These are phyloP conservation scores for Corythornis vintsioides DNA, from an alignment of 2,113 vertebrate species.

Conservation along the genomic window DNA sequence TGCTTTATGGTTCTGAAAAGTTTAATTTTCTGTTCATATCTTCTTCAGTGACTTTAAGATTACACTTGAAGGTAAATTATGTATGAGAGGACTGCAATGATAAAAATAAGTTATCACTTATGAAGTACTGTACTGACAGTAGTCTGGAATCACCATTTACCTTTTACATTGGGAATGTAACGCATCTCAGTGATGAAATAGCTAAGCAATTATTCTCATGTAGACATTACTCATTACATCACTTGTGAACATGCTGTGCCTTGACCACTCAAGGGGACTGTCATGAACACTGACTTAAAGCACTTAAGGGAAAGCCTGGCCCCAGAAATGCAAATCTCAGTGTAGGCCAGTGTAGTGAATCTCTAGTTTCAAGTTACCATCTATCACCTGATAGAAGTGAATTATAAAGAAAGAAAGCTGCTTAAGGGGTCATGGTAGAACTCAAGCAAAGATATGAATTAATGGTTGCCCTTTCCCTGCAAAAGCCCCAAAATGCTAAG, in stretches of 20 bases:
- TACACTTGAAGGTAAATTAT: background rate
- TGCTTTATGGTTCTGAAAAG: background rate
- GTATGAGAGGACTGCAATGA: background rate
- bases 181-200: background rate
- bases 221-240: background rate
- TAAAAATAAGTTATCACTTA: background rate
- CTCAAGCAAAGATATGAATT: background rate
- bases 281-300: background rate
- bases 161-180: background rate
- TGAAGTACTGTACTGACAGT: background rate
- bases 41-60: background rate
- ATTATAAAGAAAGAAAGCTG: background rate
- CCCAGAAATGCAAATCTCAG: background rate
- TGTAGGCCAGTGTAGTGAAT: background rate
- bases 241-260: background rate
- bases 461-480: background rate
- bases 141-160: background rate
- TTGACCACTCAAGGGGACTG: background rate
- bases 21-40: background rate
- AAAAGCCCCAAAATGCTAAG: background rate
- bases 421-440: background rate
- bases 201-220: background rate
- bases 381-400: background rate
- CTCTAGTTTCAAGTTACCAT: background rate
- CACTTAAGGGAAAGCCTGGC: background rate